These are phyloP conservation scores for Drosophila sordidula DNA, from an alignment of 2,888 invertebrate species.

Conservation along the genomic window DNA sequence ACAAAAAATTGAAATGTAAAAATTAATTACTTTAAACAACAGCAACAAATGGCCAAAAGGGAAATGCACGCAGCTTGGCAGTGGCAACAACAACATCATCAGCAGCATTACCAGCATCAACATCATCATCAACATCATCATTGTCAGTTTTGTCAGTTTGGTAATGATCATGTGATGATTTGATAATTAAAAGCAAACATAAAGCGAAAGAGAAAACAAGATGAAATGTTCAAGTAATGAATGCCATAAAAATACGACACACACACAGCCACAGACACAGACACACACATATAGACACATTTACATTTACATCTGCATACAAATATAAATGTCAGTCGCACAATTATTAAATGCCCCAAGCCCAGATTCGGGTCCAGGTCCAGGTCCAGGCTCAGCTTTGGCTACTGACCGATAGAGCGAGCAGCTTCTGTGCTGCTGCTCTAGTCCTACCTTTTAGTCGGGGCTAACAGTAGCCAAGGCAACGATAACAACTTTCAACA, in stretches of 20 bases:
- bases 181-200: conserved; percentile 79
- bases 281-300: conserved; percentile 7
- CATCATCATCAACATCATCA: conserved; percentile 32
- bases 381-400: neutral
- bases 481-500: conserved; percentile 64
- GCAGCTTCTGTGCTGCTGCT: conserved; percentile 26
- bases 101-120: conserved; percentile 3
- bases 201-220: conserved; percentile 61
- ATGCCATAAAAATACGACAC: conserved; percentile 52
- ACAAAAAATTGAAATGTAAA: conserved; percentile 44
- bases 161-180: conserved; percentile 78
- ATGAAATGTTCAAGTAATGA: conserved; percentile 60
- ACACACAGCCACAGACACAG: conserved; percentile 7
- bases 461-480: conserved; percentile 50
- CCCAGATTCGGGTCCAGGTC: neutral
- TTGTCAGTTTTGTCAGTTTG: conserved; percentile 56
- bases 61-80: conserved; percentile 33
- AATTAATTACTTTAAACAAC: conserved; percentile 52
- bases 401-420: conserved; percentile 61
- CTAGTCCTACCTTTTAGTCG: conserved; percentile 28
- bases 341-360: conserved; percentile 42
- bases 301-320: neutral
- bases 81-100: neutral
- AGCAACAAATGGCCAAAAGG: conserved; percentile 44
- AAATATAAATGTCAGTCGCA: conserved; percentile 9